phyloP scores from a whole-genome alignment of 1,140 invertebrate genomes.

The Drosophila simulans region DNA sequence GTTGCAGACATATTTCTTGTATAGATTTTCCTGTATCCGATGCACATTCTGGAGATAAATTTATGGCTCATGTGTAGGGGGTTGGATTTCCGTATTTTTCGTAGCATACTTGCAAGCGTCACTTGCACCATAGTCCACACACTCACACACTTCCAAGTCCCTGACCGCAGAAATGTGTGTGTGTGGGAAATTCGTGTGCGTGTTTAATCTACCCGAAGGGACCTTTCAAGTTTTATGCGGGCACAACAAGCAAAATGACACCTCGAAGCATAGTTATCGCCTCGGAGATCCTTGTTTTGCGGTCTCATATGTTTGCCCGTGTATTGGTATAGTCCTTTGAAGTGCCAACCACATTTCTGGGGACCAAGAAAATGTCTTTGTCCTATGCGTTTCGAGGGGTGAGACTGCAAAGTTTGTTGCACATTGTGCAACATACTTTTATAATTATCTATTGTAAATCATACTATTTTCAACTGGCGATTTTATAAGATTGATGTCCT shows the following conservation, averaged over 20 bases:
- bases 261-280: constrained; percentile 56
- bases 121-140: constrained; percentile 54
- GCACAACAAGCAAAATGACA: constrained; percentile 58
- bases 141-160: constrained; percentile 31
- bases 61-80: constrained; percentile 10
- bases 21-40: constrained; percentile 13
- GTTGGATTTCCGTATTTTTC: constrained; percentile 39
- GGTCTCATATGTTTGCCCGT: constrained; percentile 24
- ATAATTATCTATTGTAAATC: neutral
- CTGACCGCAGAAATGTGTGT: constrained; percentile 41
- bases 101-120: constrained; percentile 57
- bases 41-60: constrained; percentile 23
- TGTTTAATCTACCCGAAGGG: constrained; percentile 76
- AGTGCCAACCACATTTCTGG: constrained; percentile 48
- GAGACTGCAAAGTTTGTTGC: constrained; percentile 5
- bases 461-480: too few species aligned
- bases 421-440: neutral
- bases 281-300: constrained; percentile 31
- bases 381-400: constrained; percentile 23
- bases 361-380: constrained; percentile 54
- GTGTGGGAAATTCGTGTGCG: constrained; percentile 52
- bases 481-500: neutral
- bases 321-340: constrained; percentile 25
- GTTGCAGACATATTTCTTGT: constrained; percentile 10
- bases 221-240: constrained; percentile 73